Base-by-base conservation (phyloP, 2,888 invertebrate species). In the Stenoptilia bipunctidactyla region DNA sequence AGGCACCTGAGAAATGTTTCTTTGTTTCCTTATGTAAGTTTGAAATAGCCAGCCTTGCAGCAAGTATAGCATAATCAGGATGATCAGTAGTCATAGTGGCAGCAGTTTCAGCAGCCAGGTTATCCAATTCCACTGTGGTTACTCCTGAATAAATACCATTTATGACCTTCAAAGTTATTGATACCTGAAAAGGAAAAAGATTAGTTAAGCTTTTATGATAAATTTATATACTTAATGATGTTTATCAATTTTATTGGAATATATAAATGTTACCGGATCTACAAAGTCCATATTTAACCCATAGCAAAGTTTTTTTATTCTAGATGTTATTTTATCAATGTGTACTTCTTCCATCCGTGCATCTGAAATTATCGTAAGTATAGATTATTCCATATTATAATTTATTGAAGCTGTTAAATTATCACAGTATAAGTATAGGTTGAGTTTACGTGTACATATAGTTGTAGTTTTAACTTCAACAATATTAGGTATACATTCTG, bases 21-120 rank as follows among this genome's bases (percentile, higher is more conserved):
- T 93, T 96, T 0, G 98, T 98, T 85, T 99, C 97, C 66, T 99
- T 99, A 61, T 99, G 98, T 45, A 99, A 86, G 83, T 99, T 99
- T 1, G 98, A 97, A 35, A 99, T 92, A 5, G 96, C 98, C 58
- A 99, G 93, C 51, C 98, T 87, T 2, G 93, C 94, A 40, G 94
- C 95, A 39, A 95, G 75, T 43, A 92, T 83, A 3, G 93, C 98
- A 86, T 98, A 99, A 79, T 99, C 98, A 0, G 98, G 96, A 79
- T 99, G 98, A 58, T 93, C 92, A 2, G 96, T 96, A 0, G 98
- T 98, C 92, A 98, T 93, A 20, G 95, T 95, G 9, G 98, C 98
- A n/a, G 98, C 96, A 33, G 95, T 98, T 79, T 99, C 98, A 0
- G 99, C 99, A 35, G 99, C 98, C 47, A 99, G 84, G 67, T 97